Percentiles rank a stretch among this genome's conserved stretches.
Evolutionary conservation across 2,888 invertebrate species (phyloP).

Genomic region (Plagiodera versicolora): DNA sequence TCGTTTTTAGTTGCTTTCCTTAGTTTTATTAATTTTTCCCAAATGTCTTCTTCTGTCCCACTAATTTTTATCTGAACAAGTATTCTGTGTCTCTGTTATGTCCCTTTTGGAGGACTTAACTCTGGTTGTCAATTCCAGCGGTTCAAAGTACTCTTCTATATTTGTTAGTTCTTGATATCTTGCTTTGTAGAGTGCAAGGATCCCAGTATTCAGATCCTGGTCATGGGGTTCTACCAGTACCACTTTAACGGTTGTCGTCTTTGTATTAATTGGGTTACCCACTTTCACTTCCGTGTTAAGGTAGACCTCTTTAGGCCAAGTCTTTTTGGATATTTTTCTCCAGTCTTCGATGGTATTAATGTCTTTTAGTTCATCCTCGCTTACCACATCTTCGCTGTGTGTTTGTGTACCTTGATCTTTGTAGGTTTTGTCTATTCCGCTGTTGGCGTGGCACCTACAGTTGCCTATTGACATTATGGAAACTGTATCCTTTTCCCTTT

Average conservation of each 20-base stretch:
- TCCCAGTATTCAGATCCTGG: neutral
- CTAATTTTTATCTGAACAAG: constrained; percentile 5
- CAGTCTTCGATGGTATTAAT: neutral
- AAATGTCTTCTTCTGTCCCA: constrained; percentile 10
- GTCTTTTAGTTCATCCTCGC: neutral
- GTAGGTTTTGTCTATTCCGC: too few relatives aligned
- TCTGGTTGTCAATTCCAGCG: constrained; percentile 16
- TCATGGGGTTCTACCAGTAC: constrained; percentile 2
- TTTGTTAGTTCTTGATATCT: constrained; percentile 13
- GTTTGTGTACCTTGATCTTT: too few relatives aligned
- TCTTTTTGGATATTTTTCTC: neutral
- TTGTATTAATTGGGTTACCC: neutral
- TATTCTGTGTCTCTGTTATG: constrained; percentile 8
- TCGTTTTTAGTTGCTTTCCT: constrained; percentile 14
- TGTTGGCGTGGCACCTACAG: too few relatives aligned
- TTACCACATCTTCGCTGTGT: too few relatives aligned
- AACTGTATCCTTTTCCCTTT: too few relatives aligned
- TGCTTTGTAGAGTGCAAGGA: neutral
- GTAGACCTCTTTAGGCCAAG: neutral
- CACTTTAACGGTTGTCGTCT: neutral
- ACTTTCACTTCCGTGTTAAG: constrained; percentile 1
- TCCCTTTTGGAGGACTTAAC: constrained; percentile 13
- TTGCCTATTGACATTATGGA: too few relatives aligned
- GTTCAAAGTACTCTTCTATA: constrained; percentile 4
- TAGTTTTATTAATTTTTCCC: constrained; percentile 11